Evolutionary conservation across 2,888 invertebrate genomes (phyloP), one percentile per base, ranked within the genome.

Genomic region (Chrysotoxum bicinctum): DNA sequence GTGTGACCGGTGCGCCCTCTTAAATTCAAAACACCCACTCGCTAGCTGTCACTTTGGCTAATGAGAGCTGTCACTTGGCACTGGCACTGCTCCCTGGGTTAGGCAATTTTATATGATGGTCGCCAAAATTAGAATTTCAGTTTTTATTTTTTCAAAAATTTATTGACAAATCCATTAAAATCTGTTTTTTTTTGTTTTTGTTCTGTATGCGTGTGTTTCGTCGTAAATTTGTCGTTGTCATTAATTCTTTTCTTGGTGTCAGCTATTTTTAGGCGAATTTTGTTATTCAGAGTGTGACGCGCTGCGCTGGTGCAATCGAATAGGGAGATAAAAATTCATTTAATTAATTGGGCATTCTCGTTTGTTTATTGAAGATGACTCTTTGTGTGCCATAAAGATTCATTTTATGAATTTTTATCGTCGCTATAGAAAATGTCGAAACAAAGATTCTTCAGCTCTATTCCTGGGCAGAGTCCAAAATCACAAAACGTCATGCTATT

Each of bases 101-200:
- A 72, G 81, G 80, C 50, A 85, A 85, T 32, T 79, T 75, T 72
- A 78, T 83, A 75, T 50, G 72, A 69, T 58, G 35, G 62, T 7
- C 26, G 21, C 16, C 56, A 30, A 77, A 48, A 66, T 58, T 66
- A 62, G 60, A 66, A 64, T 43, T 68, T 30, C 10, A 19, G 12
- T 43, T 72, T 76, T 70, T 30, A 37, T 68, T 60, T 45, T 60
- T 84, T 79, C 75, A 74, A 62, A 79, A 75, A 77, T 73, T 73
- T 76, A 85, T 81, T 81, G 85, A 77, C 85, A 81, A 85, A 77
- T 77, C 77, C 85, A 85, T 85, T 85, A 85, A 64, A 73, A 58
- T 77, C 81, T 76, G 73, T 80, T 73, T 73, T 80, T 62, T 62
- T 52, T 48, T 70, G 45, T 68, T 68, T 30, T 35, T 56, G n/a